phyloP scores from a whole-genome alignment of 1,140 invertebrate species.

The Berghia stephanieae region DNA sequence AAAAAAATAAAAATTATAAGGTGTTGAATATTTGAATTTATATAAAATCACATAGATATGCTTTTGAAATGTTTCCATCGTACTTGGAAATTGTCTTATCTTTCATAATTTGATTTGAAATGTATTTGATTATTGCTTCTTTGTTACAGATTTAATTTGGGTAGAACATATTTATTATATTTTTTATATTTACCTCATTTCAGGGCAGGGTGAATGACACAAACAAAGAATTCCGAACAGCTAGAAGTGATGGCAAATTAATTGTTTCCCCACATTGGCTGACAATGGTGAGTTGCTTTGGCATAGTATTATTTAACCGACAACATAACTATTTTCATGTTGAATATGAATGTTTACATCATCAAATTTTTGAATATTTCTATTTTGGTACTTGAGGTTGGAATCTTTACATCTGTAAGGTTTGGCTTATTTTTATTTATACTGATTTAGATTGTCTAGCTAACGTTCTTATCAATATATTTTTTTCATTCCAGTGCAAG shows the following conservation, averaged over 20 bases:
- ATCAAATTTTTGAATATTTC: background rate
- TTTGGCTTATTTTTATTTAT: background rate
- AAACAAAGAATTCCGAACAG: constrained; percentile 66
- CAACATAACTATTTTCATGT: constrained; percentile 6
- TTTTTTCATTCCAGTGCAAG: constrained; percentile 59
- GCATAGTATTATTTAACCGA: too few relatives aligned
- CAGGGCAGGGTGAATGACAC: constrained; percentile 66
- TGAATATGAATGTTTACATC: background rate
- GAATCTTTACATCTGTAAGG: background rate
- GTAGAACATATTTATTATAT: background rate
- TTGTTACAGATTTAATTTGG: background rate
- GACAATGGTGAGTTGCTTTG: constrained; percentile 53
- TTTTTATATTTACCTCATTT: constrained; percentile 33
- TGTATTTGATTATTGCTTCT: background rate
- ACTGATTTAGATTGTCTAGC: constrained; percentile 12
- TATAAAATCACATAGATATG: too few relatives aligned
- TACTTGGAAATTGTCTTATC: too few relatives aligned
- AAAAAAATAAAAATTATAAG: too few relatives aligned
- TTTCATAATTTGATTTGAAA: too few relatives aligned
- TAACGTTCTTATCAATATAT: too few relatives aligned
- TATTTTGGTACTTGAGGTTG: background rate
- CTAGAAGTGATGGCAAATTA: constrained; percentile 64
- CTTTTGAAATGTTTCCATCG: too few relatives aligned
- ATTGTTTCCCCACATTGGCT: constrained; percentile 70
- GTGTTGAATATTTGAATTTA: too few relatives aligned